These are phyloP conservation scores for Drosophila demipolita DNA, from an alignment of 2,888 invertebrate genomes.

Conservation along the genomic window DNA sequence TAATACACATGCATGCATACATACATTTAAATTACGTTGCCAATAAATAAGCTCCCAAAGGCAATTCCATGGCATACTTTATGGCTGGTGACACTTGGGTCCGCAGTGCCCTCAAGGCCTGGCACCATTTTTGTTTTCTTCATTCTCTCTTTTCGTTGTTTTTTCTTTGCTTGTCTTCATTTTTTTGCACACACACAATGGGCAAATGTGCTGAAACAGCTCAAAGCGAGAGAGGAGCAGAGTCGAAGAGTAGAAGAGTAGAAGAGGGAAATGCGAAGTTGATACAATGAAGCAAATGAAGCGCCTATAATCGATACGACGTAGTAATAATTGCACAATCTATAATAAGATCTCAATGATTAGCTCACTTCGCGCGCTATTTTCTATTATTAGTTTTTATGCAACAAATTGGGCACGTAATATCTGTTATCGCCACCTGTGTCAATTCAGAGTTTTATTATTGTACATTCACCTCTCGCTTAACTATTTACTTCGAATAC, in stretches of 20 bases:
- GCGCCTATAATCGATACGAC: conserved; percentile 38
- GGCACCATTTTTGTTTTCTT: conserved; percentile 9
- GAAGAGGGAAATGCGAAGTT: neutral
- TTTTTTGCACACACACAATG: neutral
- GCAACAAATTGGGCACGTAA: conserved; percentile 11
- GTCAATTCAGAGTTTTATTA: conserved; percentile 24
- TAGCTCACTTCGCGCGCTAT: conserved; percentile 6
- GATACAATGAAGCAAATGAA: neutral
- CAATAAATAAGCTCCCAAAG: conserved; percentile 55
- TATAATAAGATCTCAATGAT: conserved; percentile 43
- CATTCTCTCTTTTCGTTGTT: neutral
- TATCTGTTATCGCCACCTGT: conserved; percentile 10
- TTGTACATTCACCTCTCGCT: conserved; percentile 6
- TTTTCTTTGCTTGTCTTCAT: neutral
- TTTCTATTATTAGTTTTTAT: neutral
- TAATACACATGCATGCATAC: conserved; percentile 1
- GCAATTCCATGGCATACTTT: conserved; percentile 61
- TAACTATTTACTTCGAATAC: neutral
- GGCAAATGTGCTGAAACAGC: neutral
- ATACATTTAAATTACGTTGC: conserved; percentile 47
- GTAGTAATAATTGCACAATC: conserved; percentile 42
- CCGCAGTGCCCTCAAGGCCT: conserved; percentile 24
- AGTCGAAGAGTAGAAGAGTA: neutral
- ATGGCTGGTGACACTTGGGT: conserved; percentile 56
- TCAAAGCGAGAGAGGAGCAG: neutral